Evolutionary conservation across 2,113 vertebrate genomes (phyloP).

Genomic region (Tetrax tetrax): DNA sequence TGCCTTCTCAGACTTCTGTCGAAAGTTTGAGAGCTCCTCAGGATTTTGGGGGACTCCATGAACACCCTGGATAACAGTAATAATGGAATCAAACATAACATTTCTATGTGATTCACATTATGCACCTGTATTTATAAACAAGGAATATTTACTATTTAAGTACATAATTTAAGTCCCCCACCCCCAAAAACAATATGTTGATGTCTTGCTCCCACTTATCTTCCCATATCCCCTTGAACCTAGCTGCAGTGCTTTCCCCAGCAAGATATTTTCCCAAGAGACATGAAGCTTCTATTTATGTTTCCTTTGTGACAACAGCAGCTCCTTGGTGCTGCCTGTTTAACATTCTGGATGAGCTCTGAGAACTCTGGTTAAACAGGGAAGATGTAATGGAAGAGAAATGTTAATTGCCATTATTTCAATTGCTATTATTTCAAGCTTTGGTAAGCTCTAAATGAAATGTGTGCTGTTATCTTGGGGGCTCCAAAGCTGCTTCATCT

Average conservation of each 20-base stretch:
- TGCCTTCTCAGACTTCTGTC: constrained; percentile 61
- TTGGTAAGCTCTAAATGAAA: not conserved
- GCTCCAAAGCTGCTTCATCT: not conserved
- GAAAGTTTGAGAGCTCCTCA: constrained; percentile 74
- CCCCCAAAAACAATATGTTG: not conserved
- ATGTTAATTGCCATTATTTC: not conserved
- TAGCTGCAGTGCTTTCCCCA: not conserved
- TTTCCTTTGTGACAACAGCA: not conserved
- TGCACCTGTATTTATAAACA: not conserved
- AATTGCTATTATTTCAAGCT: not conserved
- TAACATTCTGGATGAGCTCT: not conserved
- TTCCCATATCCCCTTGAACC: not conserved
- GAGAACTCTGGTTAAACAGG: not conserved
- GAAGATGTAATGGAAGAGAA: constrained; percentile 19
- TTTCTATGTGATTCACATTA: not conserved
- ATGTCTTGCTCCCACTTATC: not conserved
- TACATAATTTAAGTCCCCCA: not conserved
- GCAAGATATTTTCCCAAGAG: not conserved
- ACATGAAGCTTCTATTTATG: not conserved
- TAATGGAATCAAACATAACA: not conserved
- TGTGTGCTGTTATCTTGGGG: not conserved
- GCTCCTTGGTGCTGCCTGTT: not conserved
- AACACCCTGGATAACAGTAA: constrained; percentile 72
- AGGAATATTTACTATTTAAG: not conserved
- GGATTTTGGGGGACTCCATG: constrained; percentile 81